Percentiles rank a stretch among this genome's conserved stretches.
These are phyloP conservation scores for Philotrypesis tridentata DNA, from an alignment of 1,140 invertebrate genomes.

Conservation along the genomic window DNA sequence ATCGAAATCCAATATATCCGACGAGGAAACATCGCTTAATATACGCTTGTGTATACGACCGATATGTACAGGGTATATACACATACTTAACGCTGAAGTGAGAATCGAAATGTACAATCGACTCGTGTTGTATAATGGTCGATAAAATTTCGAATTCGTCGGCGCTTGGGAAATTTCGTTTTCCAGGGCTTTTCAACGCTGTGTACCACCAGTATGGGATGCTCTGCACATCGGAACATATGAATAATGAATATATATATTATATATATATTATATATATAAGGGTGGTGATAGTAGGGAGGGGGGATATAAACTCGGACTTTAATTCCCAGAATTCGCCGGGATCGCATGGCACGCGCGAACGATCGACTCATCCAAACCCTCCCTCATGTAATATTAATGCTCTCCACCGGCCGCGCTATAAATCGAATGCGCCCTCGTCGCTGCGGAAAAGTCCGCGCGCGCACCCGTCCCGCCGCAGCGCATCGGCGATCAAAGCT, in stretches of 20 bases:
- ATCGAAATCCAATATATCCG: no score
- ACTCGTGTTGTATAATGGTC: not conserved
- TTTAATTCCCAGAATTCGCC: slow-evolving; percentile 69
- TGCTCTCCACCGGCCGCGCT: slow-evolving; percentile 62
- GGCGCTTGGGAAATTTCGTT: not conserved
- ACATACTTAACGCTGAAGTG: no score
- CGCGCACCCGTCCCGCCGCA: slow-evolving; percentile 66
- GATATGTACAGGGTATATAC: no score
- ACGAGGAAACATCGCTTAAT: no score
- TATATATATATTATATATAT: not conserved
- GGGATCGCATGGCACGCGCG: slow-evolving; percentile 64
- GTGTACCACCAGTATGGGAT: no score
- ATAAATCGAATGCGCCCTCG: slow-evolving; percentile 66
- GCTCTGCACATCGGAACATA: no score
- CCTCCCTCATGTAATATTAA: slow-evolving; percentile 74
- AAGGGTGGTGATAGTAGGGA: no score
- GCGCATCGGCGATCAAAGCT: slow-evolving; percentile 51
- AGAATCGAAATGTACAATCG: no score
- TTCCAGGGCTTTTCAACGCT: not conserved
- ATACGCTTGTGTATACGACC: no score
- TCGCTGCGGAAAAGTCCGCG: not conserved
- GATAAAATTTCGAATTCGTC: not conserved
- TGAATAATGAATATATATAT: no score
- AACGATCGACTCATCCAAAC: slow-evolving; percentile 32
- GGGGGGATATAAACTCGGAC: slow-evolving; percentile 53